These are phyloP conservation scores for Drosophila fulvimacula DNA, from an alignment of 2,888 invertebrate genomes.

Conservation along the genomic window DNA sequence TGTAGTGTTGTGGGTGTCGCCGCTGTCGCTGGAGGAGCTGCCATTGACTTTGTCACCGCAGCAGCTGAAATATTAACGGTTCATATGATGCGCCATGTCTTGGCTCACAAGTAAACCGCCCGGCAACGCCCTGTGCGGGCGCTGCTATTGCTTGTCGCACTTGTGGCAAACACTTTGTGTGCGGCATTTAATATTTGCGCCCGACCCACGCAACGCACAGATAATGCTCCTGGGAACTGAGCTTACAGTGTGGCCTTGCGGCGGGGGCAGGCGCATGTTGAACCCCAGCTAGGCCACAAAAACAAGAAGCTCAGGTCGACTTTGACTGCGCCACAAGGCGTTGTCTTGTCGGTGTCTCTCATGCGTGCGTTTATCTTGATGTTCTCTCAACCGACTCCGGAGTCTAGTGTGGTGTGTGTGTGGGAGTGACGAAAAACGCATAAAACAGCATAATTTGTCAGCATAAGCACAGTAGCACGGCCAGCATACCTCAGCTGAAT, in stretches of 20 bases:
- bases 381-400: constrained; percentile 27
- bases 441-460: constrained; percentile 79
- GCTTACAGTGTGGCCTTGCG: constrained; percentile 14
- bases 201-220: constrained; percentile 44
- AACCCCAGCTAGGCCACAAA: constrained; percentile 52
- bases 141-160: constrained; percentile 39
- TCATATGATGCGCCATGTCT: constrained; percentile 54
- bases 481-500: constrained; percentile 59
- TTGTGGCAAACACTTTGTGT: constrained; percentile 53
- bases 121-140: constrained; percentile 15
- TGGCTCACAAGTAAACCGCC: constrained; percentile 36
- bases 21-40: constrained; percentile 18
- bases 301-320: constrained; percentile 62
- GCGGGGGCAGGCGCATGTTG: not conserved
- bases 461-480: constrained; percentile 52
- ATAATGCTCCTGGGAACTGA: constrained; percentile 74
- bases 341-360: constrained; percentile 44
- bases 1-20: constrained; percentile 11
- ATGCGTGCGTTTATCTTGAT: constrained; percentile 66
- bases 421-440: constrained; percentile 67
- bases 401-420: constrained; percentile 31
- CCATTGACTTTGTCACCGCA: constrained; percentile 50
- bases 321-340: constrained; percentile 32
- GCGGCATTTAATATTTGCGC: constrained; percentile 71
- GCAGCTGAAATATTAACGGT: constrained; percentile 75